Evolutionary conservation across 2,888 invertebrate genomes (phyloP).

Genomic region (Odiellus spinosus): DNA sequence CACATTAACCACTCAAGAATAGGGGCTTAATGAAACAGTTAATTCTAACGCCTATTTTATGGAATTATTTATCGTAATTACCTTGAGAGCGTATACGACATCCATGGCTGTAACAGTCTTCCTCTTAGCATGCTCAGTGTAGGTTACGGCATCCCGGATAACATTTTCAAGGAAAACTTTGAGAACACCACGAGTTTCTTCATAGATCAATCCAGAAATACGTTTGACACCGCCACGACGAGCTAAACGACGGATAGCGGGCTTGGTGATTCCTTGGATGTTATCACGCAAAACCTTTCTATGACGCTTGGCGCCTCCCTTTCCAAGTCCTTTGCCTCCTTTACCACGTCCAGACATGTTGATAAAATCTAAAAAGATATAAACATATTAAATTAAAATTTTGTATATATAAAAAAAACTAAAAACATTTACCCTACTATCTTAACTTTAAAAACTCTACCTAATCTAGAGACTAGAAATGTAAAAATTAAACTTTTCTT

Average conservation of each 20-base stretch:
- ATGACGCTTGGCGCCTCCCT: slow-evolving; percentile 67
- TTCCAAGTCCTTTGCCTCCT: slow-evolving; percentile 60
- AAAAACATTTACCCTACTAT: no score
- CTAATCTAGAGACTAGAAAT: no score
- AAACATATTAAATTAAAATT: no score
- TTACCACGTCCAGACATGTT: slow-evolving; percentile 62
- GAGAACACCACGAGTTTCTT: slow-evolving; percentile 59
- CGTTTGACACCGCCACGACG: slow-evolving; percentile 37
- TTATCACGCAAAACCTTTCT: slow-evolving; percentile 48
- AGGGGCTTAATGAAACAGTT: no score
- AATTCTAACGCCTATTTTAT: no score
- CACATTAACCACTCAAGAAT: no score
- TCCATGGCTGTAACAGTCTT: slow-evolving; percentile 81
- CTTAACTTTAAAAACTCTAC: no score
- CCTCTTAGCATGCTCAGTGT: slow-evolving; percentile 70
- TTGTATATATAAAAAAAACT: no score
- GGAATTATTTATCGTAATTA: background rate
- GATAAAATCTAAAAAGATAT: no score
- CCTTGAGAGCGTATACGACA: slow-evolving; percentile 65
- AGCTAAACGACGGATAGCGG: slow-evolving; percentile 57
- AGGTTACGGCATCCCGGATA: slow-evolving; percentile 67
- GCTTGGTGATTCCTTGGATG: slow-evolving; percentile 61
- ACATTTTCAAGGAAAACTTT: slow-evolving; percentile 70
- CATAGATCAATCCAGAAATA: slow-evolving; percentile 27
- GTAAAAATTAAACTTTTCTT: no score